phyloP scores from a whole-genome alignment of 2,113 vertebrate species.

The Proteles cristata region DNA sequence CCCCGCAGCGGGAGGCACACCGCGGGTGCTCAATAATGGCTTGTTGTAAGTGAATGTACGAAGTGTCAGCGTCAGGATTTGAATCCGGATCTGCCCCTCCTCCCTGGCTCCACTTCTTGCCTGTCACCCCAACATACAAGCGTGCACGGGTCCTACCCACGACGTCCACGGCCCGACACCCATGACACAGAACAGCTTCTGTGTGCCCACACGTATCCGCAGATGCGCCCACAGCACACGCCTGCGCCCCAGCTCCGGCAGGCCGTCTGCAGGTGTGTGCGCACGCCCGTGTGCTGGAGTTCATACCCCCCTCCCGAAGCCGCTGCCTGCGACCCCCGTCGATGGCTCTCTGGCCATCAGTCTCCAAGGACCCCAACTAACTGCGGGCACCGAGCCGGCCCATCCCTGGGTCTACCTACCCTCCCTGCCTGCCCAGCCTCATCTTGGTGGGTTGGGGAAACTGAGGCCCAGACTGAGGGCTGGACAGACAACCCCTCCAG shows the following conservation, averaged over 20 bases:
- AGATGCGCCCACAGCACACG: background rate
- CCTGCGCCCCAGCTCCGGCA: background rate
- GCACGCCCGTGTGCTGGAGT: background rate
- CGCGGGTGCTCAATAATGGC: background rate
- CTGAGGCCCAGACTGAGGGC: background rate
- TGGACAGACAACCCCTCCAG: fast-evolving
- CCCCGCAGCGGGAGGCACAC: background rate
- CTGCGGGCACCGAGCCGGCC: background rate
- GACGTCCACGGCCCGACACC: background rate
- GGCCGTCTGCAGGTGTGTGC: background rate
- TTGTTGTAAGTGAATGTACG: background rate
- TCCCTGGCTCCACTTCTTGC: background rate
- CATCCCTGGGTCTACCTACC: background rate
- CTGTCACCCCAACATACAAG: fast-evolving
- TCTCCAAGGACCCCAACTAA: background rate
- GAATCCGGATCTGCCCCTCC: background rate
- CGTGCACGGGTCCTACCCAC: background rate
- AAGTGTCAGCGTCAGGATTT: background rate
- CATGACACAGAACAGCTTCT: fast-evolving
- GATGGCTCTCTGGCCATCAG: background rate
- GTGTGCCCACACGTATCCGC: background rate
- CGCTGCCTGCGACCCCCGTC: background rate
- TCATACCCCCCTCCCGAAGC: too few relatives aligned
- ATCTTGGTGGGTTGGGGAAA: background rate
- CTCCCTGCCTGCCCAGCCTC: too few relatives aligned